A percentile compares a stretch with the other conserved stretches of the same genome.
Conservation (phyloP, 1,140 invertebrate species). For the Arion vulgaris region DNA sequence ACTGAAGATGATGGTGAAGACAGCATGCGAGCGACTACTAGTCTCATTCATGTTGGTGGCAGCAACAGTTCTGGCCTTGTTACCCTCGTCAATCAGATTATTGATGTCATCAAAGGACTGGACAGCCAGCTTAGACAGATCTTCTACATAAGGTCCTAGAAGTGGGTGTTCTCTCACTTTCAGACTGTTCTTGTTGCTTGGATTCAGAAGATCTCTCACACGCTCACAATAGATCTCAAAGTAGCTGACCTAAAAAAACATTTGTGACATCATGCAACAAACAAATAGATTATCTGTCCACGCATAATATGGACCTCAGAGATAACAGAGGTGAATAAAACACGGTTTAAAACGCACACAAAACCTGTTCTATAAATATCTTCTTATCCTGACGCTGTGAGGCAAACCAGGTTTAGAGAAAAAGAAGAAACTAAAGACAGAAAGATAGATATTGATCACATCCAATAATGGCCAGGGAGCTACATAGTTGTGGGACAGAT, state of each 20-base stretch:
- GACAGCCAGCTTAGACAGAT: conserved; percentile 97
- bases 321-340: too few species aligned
- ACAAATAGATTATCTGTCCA: too few species aligned
- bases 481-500: too few species aligned
- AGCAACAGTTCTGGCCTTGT: conserved; percentile 91
- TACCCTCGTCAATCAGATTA: conserved; percentile 95
- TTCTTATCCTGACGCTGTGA: too few species aligned
- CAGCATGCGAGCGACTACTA: conserved; percentile 97
- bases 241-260: conserved; percentile 87
- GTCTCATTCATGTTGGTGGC: conserved; percentile 99
- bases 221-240: conserved; percentile 99
- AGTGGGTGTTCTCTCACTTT: conserved; percentile 97
- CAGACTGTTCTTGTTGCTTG: conserved; percentile 96
- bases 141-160: conserved; percentile 98
- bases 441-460: too few species aligned
- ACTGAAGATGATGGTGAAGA: conserved; percentile 99
- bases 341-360: too few species aligned
- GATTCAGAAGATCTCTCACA: conserved; percentile 96
- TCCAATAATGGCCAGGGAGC: too few species aligned
- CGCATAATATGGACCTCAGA: too few species aligned
- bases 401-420: too few species aligned
- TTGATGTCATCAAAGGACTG: conserved; percentile 97
- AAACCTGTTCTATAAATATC: too few species aligned
- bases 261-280: too few species aligned
- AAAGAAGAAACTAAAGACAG: too few species aligned